Base-by-base conservation (phyloP, 2,888 invertebrate genomes). In the Adela reaumurella region DNA sequence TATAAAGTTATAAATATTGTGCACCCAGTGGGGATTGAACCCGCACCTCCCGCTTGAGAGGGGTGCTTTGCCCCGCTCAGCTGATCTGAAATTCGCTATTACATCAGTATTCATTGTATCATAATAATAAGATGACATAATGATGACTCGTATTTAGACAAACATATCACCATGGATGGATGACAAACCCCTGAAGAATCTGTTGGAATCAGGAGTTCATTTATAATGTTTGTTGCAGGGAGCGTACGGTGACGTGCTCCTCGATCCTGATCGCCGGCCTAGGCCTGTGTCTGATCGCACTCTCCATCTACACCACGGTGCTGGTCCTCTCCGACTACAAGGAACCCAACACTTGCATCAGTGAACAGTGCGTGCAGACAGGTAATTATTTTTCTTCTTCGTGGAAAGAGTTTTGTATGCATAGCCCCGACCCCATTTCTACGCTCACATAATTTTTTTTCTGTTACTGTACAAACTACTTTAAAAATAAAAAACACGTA, bases 301-400 rank as follows among this genome's bases (percentile, higher is more conserved):
- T 81, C 11, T 78, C 77, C 2, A 62, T 80, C 14, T 79, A 81
- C 64, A 74, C 81, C 29, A 60, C 71, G 1, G 73, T 76, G 52
- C 64, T 81, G 52, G 71, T 79, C 42, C 67, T 81, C 46, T 65
- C 74, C 0, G 76, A 77, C 56, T 70, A 78, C 61, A 62, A 61
- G 53, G 68, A 65, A 46, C 67, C 71, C 0, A 59, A 68, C 42
- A 72, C 81, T 43, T 86, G 86, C 59, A 63, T 84, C 61, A 82
- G 73, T 56, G 83, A 84, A 59, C 81, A 83, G 57, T 86, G 86
- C 60, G 82, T 86, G 17, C 80, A 77, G 50, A 85, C 86, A 59
- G 86, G 86, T 86, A 55, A 62, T 65, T 56, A 17, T 19, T 6
- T 43, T 43, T n/a, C n/a, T n/a, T n/a, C n/a, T n/a, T n/a, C n/a